Evolutionary conservation across 2,113 vertebrate genomes (phyloP), one percentile per base, ranked within the genome.

Genomic region (Mustela lutreola): DNA sequence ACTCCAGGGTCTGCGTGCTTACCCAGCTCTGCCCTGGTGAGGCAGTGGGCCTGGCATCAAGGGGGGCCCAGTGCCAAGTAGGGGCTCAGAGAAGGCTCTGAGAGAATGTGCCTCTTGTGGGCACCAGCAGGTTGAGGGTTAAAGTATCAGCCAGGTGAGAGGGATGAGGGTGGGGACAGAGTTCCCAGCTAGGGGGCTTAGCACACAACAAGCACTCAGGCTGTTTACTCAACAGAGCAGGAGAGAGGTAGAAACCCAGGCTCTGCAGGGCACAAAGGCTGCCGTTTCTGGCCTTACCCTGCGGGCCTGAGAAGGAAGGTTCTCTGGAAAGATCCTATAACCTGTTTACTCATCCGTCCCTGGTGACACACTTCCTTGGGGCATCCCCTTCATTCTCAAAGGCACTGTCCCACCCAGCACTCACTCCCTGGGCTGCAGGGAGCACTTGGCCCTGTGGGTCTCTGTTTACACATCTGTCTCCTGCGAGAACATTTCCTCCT

Each of bases 251-350:
- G 87, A 50, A 70, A 48, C 42, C 10, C 5, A 56, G 48, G 18
- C 24, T 11, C 11, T 1, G 1, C 53, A 18, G 56, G 14, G 19
- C 5, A 11, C 3, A 0, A 4, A 31, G 63, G 56, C 48, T 48
- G 8, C 4, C 0, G 1, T 18, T 0, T 16, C 12, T 45, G 67
- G 53, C 28, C 45, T 18, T 39, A 3, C 60, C 45, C 70, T 1
- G 58, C 80, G 89, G 89, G 45, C 87, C 9, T 0, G 42, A 14
- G 70, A 53, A 42, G 48, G 86, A 48, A 94, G 19, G 58, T 53
- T 16, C 26, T 67, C 63, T 31, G 33, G 63, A 53, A 60, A 50
- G 58, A 31, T 31, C 42, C 7, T 1, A 1, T 16, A 8, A 18
- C 1, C 73, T 11, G 28, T 31, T 56, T 31, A 53, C 70, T 79